Evolutionary conservation across 2,797 vertebrate species (phyloP).

Genomic region (Trachops cirrhosus): DNA sequence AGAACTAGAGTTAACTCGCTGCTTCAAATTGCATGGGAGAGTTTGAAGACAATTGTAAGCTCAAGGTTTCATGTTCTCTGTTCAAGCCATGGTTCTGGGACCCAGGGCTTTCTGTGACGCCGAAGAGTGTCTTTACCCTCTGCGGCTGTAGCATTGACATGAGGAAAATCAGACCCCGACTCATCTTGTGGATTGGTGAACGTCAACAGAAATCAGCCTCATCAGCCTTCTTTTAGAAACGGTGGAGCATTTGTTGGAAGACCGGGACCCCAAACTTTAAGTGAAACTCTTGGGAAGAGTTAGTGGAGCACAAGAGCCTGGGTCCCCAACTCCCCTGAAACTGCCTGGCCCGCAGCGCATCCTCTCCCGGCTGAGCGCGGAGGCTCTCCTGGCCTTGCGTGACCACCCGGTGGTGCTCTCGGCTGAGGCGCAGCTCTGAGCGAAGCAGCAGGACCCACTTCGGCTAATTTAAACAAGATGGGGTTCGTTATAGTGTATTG

Average conservation of each 20-base stretch:
- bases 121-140: not conserved
- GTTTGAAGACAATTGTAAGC: not conserved
- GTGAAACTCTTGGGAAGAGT: not conserved
- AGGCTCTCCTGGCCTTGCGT: not conserved
- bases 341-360: not conserved
- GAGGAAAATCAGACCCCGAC: not conserved
- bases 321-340: not conserved
- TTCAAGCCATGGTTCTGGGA: not conserved
- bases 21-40: not conserved
- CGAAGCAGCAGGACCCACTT: not conserved
- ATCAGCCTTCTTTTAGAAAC: not conserved
- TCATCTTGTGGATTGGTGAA: not conserved
- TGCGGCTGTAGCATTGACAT: not conserved
- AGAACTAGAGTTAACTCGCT: not conserved
- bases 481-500: not conserved
- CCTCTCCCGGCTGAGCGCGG: not conserved
- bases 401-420: not conserved
- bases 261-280: not conserved
- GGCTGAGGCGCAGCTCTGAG: not conserved
- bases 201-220: not conserved
- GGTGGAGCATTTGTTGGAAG: not conserved
- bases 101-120: not conserved
- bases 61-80: not conserved
- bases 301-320: not conserved
- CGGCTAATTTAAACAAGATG: not conserved